Percentiles rank a stretch among this genome's conserved stretches.
These are phyloP conservation scores for Sepioteuthis lessoniana DNA, from an alignment of 2,888 invertebrate species.

Conservation along the genomic window DNA sequence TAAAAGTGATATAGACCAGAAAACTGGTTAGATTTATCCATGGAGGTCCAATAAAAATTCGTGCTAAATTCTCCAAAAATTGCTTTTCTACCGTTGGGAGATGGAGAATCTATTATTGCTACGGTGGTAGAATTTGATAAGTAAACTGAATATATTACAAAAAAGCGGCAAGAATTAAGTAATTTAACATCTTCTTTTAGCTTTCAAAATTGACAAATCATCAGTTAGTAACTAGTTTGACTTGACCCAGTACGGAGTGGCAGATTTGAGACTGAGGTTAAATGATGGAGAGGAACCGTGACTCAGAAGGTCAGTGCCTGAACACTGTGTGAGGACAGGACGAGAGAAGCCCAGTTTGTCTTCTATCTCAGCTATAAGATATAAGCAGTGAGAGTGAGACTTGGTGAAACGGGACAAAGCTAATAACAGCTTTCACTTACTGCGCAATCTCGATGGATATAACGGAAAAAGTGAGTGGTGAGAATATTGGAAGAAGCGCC, in stretches of 20 bases:
- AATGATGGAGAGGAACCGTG: background rate
- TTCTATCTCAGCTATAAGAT: background rate
- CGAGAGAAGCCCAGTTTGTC: background rate
- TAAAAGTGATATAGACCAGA: background rate
- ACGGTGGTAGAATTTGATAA: background rate
- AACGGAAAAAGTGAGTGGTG: no score
- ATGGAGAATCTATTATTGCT: background rate
- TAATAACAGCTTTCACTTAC: background rate
- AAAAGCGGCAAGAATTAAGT: background rate
- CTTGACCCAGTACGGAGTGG: slow-evolving; percentile 8
- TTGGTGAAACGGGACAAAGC: background rate
- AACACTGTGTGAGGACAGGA: background rate
- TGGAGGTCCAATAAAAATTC: background rate
- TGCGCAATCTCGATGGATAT: background rate
- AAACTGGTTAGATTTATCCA: background rate
- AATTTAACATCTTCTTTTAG: background rate
- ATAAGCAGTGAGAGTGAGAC: background rate
- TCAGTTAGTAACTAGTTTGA: background rate
- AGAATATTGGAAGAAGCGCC: no score
- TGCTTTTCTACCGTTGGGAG: background rate
- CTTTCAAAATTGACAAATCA: background rate
- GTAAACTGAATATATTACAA: no score
- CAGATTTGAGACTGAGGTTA: background rate
- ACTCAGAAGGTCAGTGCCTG: background rate
- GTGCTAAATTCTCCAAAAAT: background rate